Evolutionary conservation across 2,797 vertebrate genomes (phyloP), one percentile per base, ranked within the genome.

Genomic region (Chanos chanos): DNA sequence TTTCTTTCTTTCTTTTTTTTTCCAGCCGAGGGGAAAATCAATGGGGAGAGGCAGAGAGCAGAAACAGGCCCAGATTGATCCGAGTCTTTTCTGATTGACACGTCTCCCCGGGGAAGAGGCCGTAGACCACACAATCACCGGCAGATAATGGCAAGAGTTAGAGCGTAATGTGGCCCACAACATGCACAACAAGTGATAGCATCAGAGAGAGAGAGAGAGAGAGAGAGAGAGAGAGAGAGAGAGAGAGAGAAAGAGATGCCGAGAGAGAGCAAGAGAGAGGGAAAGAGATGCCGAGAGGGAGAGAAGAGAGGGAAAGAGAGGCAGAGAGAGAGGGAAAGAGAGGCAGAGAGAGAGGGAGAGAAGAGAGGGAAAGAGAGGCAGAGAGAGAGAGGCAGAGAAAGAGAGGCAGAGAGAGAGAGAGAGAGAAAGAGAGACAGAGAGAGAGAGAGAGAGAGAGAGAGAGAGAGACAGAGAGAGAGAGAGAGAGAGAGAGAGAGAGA

Each of bases 11-110:
- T 30, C 30, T 52, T 22, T 60, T 60, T 59, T 48, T 43, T 65
- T 69, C 75, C 54, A 44, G 77, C 72, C 76, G 21, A 56, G 71
- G 72, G 67, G 56, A 45, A 65, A 85, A 89, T 89, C 85, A 71
- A 89, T 87, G 80, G 47, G 30, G 48, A 47, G 76, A 44, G 30
- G 30, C 19, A 25, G 56, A 51, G 37, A 64, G 62, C 66, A 55
- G 57, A 59, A 76, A 70, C 3, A 69, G 78, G 48, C 31, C 57
- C 66, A 78, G 84, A 90, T 85, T 84, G 83, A 88, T 85, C 84
- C 53, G 60, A 74, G 70, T 55, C 67, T 70, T 72, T 78, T 68
- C 74, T 85, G 85, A 87, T 80, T 84, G 88, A 83, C 85, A 85
- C 33, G 27, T 81, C 69, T 86, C 86, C 81, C 72, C 2, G 15